Evolutionary conservation across 1,140 invertebrate species (phyloP), one percentile per base, ranked within the genome.

Genomic region (Zaprionus capensis): DNA sequence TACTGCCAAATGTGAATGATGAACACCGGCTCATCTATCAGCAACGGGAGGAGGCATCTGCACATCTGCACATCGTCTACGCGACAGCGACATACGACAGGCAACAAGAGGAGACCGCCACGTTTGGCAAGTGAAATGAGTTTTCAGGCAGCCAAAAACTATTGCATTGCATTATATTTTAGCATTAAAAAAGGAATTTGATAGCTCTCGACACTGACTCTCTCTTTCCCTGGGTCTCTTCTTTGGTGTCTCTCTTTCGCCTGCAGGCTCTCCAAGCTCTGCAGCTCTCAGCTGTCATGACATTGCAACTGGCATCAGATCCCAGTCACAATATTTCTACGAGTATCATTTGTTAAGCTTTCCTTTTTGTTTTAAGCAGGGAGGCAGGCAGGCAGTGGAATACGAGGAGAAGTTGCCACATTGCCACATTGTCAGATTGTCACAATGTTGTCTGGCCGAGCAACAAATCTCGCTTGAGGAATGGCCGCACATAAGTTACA

Each of bases 11-110:
- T 83, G 83, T 72, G 67, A 76, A 65, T 44, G 59, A 49, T 61
- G 28, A 26, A 49, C 53, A 41, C 24, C 41, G 49, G 66, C 84
- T 81, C 85, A 88, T 88, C 84, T 84, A 88, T 84, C 84, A 88
- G 59, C 56, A 46, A 7, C 34, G 46, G 65, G 61, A 17, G 41
- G 66, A 76, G 63, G 6, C 28, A 71, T 36, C 49, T 22, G 65
- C 69, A 51, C 17, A 41, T 15, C 14, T 15, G 36, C 31, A 34
- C 31, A 38, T 36, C 38, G 36, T 46, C 17, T 7, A 31, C 9
- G 28, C 7, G 17, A 44, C n/a, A 44, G 41, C 44, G 1, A 11
- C 44, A 46, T 17, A 0, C 44, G 20, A 12, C 46, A 49, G 46
- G 7, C 17, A 15, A 7, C 41, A 44, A 44, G 41, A 1, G n/a